Percentiles rank a stretch among this genome's conserved stretches.
Conservation (phyloP, 2,797 vertebrate genomes). For the Huso huso region DNA sequence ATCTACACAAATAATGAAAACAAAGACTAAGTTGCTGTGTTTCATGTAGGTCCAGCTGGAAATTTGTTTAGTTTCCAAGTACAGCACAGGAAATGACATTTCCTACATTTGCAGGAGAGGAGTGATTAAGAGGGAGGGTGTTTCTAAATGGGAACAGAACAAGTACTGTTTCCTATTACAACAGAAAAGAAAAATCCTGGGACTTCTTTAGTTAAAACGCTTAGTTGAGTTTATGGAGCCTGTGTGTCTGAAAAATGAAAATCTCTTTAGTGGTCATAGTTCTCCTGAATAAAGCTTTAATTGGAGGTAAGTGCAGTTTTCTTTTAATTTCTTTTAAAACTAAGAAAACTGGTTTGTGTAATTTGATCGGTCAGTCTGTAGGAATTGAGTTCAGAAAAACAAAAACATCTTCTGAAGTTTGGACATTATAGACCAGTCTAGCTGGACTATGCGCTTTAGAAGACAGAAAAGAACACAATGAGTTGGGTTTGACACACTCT, state of each 20-base stretch:
- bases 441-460: too few species aligned
- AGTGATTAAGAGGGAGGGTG: slow-evolving; percentile 46
- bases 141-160: slow-evolving; percentile 75
- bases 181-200: slow-evolving; percentile 48
- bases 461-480: too few species aligned
- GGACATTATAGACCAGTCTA: too few species aligned
- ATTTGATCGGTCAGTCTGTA: too few species aligned
- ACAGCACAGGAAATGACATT: slow-evolving; percentile 66
- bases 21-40: slow-evolving; percentile 27
- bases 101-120: slow-evolving; percentile 57
- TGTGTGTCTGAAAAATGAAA: slow-evolving; percentile 67
- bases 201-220: slow-evolving; percentile 42
- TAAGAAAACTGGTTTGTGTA: too few species aligned
- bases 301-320: slow-evolving; percentile 61
- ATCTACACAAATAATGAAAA: not conserved
- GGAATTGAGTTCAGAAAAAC: too few species aligned
- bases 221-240: slow-evolving; percentile 66
- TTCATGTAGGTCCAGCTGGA: slow-evolving; percentile 42
- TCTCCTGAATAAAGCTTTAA: slow-evolving; percentile 66
- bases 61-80: slow-evolving; percentile 45
- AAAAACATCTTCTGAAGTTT: too few species aligned
- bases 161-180: slow-evolving; percentile 71
- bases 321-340: slow-evolving; percentile 25
- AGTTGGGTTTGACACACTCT: too few species aligned
- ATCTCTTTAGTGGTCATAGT: slow-evolving; percentile 61